phyloP scores from a whole-genome alignment of 1,140 invertebrate genomes.

The Saccostrea echinata region DNA sequence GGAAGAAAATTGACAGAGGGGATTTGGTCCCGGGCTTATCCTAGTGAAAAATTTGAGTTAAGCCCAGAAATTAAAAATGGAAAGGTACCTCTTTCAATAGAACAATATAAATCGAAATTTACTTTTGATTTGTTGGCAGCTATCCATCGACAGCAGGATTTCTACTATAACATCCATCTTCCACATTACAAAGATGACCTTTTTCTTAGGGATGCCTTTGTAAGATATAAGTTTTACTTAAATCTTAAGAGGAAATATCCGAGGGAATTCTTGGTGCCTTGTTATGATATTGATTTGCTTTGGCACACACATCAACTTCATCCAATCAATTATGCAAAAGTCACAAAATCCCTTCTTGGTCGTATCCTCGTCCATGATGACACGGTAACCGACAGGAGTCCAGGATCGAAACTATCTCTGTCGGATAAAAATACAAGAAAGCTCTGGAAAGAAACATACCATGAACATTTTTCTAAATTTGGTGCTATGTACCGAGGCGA shows the following conservation, averaged over 20 bases:
- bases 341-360: too few relatives aligned
- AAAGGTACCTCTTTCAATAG: not conserved
- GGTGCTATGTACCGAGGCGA: too few relatives aligned
- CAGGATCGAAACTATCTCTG: conserved; percentile 72
- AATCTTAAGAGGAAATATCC: conserved; percentile 76
- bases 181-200: conserved; percentile 77
- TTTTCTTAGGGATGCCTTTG: conserved; percentile 76
- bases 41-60: conserved; percentile 58
- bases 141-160: too few relatives aligned
- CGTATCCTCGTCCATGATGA: too few relatives aligned
- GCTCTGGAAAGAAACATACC: conserved; percentile 57
- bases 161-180: too few relatives aligned
- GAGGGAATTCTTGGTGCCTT: conserved; percentile 79
- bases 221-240: too few relatives aligned
- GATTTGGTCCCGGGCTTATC: conserved; percentile 60
- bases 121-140: too few relatives aligned
- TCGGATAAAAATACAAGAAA: conserved; percentile 54
- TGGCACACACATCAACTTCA: conserved; percentile 80
- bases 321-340: conserved; percentile 75
- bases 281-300: conserved; percentile 80
- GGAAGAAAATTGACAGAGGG: conserved; percentile 45
- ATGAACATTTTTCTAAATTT: too few relatives aligned
- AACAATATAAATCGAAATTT: conserved; percentile 8
- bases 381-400: conserved; percentile 76
- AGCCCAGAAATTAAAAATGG: not conserved